Percentiles rank a stretch among this genome's conserved stretches.
phyloP scores from a whole-genome alignment of 2,113 vertebrate genomes.

The Leptocoma aspasia region DNA sequence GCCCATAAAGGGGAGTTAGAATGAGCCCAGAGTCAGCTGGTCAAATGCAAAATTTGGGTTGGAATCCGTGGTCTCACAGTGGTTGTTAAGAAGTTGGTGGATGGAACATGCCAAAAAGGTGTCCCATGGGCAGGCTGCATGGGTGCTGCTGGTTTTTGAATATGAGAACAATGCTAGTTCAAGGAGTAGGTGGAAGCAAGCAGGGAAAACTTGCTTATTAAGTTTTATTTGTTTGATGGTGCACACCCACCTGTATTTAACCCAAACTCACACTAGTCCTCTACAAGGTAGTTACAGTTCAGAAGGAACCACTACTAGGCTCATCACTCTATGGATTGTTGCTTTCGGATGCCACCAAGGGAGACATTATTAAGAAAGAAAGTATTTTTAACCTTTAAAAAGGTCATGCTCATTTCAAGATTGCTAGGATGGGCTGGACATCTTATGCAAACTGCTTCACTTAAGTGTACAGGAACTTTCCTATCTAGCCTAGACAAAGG shows the following conservation, averaged over 20 bases:
- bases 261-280: not conserved
- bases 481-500: not conserved
- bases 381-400: not conserved
- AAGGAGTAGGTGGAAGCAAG: not conserved
- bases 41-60: not conserved
- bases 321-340: rapidly evolving
- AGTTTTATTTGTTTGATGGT: not conserved
- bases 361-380: not conserved
- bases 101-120: not conserved
- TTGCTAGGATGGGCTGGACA: not conserved
- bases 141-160: not conserved
- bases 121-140: not conserved
- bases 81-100: not conserved
- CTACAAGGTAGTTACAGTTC: not conserved
- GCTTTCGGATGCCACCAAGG: not conserved
- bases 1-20: not conserved
- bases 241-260: not conserved
- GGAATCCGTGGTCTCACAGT: not conserved
- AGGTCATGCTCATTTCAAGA: not conserved
- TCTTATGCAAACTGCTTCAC: not conserved
- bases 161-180: not conserved
- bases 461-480: not conserved
- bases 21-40: not conserved
- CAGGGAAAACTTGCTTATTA: not conserved
- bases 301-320: not conserved